Evolutionary conservation across 1,140 invertebrate species (phyloP).

Genomic region (Anagrus nilaparvatae): DNA sequence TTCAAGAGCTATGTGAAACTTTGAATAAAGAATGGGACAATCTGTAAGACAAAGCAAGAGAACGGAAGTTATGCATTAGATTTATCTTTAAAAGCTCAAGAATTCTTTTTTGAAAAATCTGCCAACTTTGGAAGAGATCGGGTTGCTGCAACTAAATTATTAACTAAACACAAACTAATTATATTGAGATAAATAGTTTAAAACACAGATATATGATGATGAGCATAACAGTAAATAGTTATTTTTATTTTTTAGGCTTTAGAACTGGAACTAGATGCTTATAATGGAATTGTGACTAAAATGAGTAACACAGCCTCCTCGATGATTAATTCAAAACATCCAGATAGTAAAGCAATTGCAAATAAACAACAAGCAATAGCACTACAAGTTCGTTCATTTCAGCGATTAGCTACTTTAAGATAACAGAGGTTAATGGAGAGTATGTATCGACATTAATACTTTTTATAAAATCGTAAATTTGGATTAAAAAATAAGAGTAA

Average conservation of each 20-base stretch:
- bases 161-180: constrained; percentile 82
- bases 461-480: constrained; percentile 86
- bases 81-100: constrained; percentile 76
- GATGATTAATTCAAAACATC: constrained; percentile 66
- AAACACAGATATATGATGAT: too few species aligned
- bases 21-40: constrained; percentile 60
- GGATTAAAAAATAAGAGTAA: constrained; percentile 89
- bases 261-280: constrained; percentile 87
- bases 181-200: too few species aligned
- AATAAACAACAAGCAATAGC: constrained; percentile 67
- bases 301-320: constrained; percentile 77
- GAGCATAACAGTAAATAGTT: too few species aligned
- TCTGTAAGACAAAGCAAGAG: constrained; percentile 56
- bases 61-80: constrained; percentile 72
- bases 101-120: constrained; percentile 78
- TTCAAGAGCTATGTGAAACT: constrained; percentile 53
- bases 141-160: constrained; percentile 78
- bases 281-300: constrained; percentile 82
- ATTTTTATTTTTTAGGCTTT: constrained; percentile 66
- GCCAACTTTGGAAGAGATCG: constrained; percentile 80
- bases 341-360: constrained; percentile 69
- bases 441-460: constrained; percentile 86
- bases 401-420: constrained; percentile 67
- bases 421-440: constrained; percentile 83
- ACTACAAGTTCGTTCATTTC: constrained; percentile 70